A percentile compares a stretch with the other conserved stretches of the same genome.
phyloP scores from a whole-genome alignment of 1,140 invertebrate genomes.

The Bathynomus jamesi region DNA sequence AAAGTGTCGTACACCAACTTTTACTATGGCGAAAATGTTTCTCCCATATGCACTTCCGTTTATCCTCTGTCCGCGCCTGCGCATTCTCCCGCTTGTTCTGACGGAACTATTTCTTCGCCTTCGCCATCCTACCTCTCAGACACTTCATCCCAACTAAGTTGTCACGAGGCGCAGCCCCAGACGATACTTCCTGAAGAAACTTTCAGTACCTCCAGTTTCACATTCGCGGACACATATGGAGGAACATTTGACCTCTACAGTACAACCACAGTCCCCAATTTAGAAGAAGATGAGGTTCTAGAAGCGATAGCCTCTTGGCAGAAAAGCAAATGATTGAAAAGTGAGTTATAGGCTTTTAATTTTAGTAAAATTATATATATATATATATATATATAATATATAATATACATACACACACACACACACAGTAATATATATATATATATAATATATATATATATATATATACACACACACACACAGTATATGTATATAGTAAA shows the following conservation, averaged over 20 bases:
- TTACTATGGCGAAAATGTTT: not conserved
- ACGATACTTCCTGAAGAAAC: not conserved
- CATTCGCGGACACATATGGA: not conserved
- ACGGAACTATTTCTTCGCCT: not conserved
- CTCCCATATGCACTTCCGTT: not conserved
- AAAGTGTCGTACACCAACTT: not conserved
- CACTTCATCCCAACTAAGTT: not conserved
- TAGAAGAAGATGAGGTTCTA: not conserved
- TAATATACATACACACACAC: too few species aligned
- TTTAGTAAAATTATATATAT: too few species aligned
- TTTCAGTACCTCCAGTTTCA: not conserved
- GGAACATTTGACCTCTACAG: not conserved
- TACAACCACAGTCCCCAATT: not conserved
- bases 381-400: too few species aligned
- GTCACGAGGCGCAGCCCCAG: not conserved
- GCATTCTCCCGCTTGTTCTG: not conserved
- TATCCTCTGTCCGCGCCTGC: not conserved
- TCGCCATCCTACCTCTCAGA: not conserved
- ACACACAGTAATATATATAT: too few species aligned
- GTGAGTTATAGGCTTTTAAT: too few species aligned
- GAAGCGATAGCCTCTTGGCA: not conserved
- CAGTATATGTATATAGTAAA: too few species aligned
- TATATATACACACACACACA: too few species aligned
- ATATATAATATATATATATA: too few species aligned
- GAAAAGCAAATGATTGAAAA: not conserved